Conservation (phyloP, 2,113 vertebrate species). For the Hipposideros armiger region DNA sequence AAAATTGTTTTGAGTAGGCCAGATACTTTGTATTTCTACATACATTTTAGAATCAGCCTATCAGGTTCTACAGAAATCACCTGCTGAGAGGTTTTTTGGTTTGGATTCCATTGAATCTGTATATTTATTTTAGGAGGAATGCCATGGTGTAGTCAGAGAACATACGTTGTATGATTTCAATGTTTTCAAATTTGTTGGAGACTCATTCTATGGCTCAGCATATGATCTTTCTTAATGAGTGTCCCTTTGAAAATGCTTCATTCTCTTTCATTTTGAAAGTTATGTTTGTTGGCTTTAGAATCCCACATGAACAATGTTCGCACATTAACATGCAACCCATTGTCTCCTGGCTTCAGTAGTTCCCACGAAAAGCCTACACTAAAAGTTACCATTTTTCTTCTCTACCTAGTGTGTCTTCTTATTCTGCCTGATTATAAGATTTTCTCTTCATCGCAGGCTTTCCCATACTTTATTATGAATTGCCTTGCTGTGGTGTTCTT, state of each 20-base stretch:
- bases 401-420: background rate
- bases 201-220: background rate
- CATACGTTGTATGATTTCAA: background rate
- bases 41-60: background rate
- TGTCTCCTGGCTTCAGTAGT: accelerated
- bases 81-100: background rate
- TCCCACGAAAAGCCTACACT: background rate
- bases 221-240: too few species aligned
- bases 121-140: background rate
- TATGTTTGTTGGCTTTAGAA: background rate
- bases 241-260: background rate
- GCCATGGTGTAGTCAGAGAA: background rate
- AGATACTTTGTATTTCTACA: background rate
- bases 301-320: accelerated
- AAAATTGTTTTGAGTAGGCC: background rate
- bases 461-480: too few species aligned
- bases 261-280: too few species aligned
- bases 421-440: background rate
- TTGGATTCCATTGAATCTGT: background rate
- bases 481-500: background rate
- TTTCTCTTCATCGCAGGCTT: background rate
- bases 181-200: background rate
- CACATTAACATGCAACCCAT: accelerated
- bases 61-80: background rate
- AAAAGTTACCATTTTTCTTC: too few species aligned